These are phyloP conservation scores for Ptychadena robeensis DNA, from an alignment of 2,797 vertebrate species.

Conservation along the genomic window DNA sequence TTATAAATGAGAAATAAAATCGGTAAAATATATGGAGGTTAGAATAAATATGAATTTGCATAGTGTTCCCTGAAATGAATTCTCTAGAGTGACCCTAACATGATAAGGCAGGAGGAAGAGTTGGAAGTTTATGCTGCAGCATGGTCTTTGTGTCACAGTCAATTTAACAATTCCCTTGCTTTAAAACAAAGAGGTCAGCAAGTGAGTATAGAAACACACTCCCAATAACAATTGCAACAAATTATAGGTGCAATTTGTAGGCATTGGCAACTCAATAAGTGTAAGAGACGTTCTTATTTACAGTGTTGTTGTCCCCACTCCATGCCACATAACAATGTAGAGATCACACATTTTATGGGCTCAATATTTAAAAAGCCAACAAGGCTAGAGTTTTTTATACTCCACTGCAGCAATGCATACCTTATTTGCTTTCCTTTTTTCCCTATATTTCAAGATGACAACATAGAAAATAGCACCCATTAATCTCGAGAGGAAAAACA, in stretches of 20 bases:
- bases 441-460: constrained; percentile 67
- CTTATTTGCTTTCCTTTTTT: constrained; percentile 65
- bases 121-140: constrained; percentile 33
- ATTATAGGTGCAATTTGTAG: constrained; percentile 51
- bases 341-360: constrained; percentile 59
- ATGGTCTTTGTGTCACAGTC: constrained; percentile 25
- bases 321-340: constrained; percentile 59
- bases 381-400: constrained; percentile 32
- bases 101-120: constrained; percentile 28
- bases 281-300: constrained; percentile 51
- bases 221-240: constrained; percentile 42
- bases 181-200: constrained; percentile 49
- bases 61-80: constrained; percentile 17
- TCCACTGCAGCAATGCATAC: constrained; percentile 63
- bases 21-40: not conserved
- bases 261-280: constrained; percentile 37
- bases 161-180: constrained; percentile 41
- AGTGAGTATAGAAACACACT: constrained; percentile 1
- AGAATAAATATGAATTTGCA: constrained; percentile 16
- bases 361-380: constrained; percentile 63
- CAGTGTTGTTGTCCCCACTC: constrained; percentile 61
- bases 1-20: constrained; percentile 2
- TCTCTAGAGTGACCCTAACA: constrained; percentile 33
- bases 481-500: constrained; percentile 66
- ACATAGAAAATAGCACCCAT: constrained; percentile 65